A percentile compares a stretch with the other conserved stretches of the same genome.
Evolutionary conservation across 1,140 invertebrate genomes (phyloP).

Genomic region (Bradynema listronoti): DNA sequence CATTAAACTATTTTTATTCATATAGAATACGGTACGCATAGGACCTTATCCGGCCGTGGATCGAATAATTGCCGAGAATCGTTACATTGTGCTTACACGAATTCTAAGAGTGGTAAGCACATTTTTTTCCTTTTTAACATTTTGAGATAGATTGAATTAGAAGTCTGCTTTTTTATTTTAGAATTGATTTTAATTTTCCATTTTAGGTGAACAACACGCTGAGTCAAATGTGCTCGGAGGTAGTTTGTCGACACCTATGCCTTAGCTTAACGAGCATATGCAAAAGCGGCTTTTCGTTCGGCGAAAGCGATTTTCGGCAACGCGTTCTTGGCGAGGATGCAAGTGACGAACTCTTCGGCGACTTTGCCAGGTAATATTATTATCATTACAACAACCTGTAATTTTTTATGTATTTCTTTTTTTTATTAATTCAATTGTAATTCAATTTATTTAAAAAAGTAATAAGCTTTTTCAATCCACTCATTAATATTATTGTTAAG

Average conservation of each 20-base stretch:
- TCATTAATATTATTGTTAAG: slow-evolving; percentile 21
- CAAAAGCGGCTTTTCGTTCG: slow-evolving; percentile 41
- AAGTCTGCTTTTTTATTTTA: too few species aligned
- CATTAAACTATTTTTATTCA: slow-evolving; percentile 1
- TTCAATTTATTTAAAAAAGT: too few species aligned
- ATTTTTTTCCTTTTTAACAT: too few species aligned
- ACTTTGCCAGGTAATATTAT: slow-evolving; percentile 17
- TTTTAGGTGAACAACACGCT: slow-evolving; percentile 45
- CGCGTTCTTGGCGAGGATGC: slow-evolving; percentile 31
- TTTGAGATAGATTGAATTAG: too few species aligned
- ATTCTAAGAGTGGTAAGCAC: slow-evolving; percentile 41
- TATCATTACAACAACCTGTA: too few species aligned
- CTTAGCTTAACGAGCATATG: slow-evolving; percentile 32
- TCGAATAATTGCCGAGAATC: slow-evolving; percentile 50
- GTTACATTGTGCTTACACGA: slow-evolving; percentile 48
- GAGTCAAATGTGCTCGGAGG: slow-evolving; percentile 36
- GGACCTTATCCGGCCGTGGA: slow-evolving; percentile 55
- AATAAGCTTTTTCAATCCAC: too few species aligned
- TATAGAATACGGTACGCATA: slow-evolving; percentile 41
- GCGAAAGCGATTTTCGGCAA: slow-evolving; percentile 40
- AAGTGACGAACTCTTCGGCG: slow-evolving; percentile 27
- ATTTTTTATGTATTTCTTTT: too few species aligned
- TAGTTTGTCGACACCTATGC: slow-evolving; percentile 46
- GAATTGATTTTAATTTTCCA: neutral
- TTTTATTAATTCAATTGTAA: too few species aligned